Conservation (phyloP, 2,888 invertebrate genomes). For the Sialis lutaria region DNA sequence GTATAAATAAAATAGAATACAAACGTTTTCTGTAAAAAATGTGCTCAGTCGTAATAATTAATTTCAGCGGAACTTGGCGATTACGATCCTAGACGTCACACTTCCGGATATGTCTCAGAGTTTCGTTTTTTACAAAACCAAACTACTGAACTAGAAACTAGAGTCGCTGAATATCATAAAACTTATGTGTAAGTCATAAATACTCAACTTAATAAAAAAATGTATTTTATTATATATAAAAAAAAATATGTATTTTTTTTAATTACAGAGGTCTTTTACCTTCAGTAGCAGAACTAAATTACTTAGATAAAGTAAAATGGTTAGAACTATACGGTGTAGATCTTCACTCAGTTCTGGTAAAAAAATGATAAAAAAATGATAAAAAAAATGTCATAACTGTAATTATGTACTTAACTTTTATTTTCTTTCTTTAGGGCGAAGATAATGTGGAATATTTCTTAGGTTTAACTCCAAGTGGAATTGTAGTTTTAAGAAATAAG, state of each 20-base stretch:
- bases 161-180: slow-evolving; percentile 78
- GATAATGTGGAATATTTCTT: slow-evolving; percentile 93
- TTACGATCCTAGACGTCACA: slow-evolving; percentile 76
- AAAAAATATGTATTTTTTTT: slow-evolving; percentile 14
- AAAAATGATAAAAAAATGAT: slow-evolving; percentile 17
- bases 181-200: slow-evolving; percentile 54
- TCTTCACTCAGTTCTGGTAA: slow-evolving; percentile 87
- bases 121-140: slow-evolving; percentile 87
- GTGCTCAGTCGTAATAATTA: slow-evolving; percentile 6
- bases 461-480: slow-evolving; percentile 88
- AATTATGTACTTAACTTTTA: slow-evolving; percentile 4
- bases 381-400: slow-evolving; percentile 6
- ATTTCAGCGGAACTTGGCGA: slow-evolving; percentile 84
- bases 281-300: slow-evolving; percentile 83
- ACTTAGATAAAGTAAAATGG: slow-evolving; percentile 96
- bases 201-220: background rate
- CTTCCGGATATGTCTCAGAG: slow-evolving; percentile 84
- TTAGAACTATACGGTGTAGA: slow-evolving; percentile 97
- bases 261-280: slow-evolving; percentile 66
- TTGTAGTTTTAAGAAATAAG: slow-evolving; percentile 86
- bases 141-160: slow-evolving; percentile 73
- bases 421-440: slow-evolving; percentile 53
- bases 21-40: no score
- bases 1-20: no score
- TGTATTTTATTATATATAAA: slow-evolving; percentile 8